phyloP scores from a whole-genome alignment of 1,140 invertebrate genomes.

The Drosophila melanogaster region Release_6_plus_ISO1_MT NT_033779.5:19941001-19941500 shows the following conservation, averaged over 20 bases:
- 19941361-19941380: constrained; percentile 32
- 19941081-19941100: constrained; percentile 60
- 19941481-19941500: too few relatives aligned
- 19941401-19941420: constrained; percentile 57
- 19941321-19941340: constrained; percentile 1
- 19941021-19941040: constrained; percentile 7
- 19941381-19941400: constrained; percentile 24
- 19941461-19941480: background rate
- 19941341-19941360: constrained; percentile 19
- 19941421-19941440: constrained; percentile 1
- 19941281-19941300: constrained; percentile 70
- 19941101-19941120: constrained; percentile 48
- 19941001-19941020: constrained; percentile 18
- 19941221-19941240: constrained; percentile 77
- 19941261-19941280: constrained; percentile 45
- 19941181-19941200: constrained; percentile 15
- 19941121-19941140: constrained; percentile 46
- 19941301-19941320: constrained; percentile 24
- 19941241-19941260: constrained; percentile 76
- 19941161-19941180: constrained; percentile 48
- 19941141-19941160: constrained; percentile 67
- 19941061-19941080: constrained; percentile 70
- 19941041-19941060: constrained; percentile 41
- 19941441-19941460: background rate
- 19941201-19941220: constrained; percentile 15